These are phyloP conservation scores for Neogale vison DNA, from an alignment of 2,113 vertebrate genomes.

Conservation along the genomic window DNA sequence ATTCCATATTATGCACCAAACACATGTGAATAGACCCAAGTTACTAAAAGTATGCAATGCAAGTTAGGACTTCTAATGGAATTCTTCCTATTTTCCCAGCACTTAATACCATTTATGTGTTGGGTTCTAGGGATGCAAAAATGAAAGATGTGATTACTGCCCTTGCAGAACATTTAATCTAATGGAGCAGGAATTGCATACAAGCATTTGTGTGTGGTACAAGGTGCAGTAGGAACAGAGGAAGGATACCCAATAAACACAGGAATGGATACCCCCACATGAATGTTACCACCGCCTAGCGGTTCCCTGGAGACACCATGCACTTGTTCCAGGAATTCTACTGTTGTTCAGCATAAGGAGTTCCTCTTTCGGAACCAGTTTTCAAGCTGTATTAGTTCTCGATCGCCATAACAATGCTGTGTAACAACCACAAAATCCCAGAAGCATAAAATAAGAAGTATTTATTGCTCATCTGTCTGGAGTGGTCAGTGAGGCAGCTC, in stretches of 20 bases:
- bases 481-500: background rate
- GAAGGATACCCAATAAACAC: background rate
- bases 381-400: background rate
- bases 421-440: constrained; percentile 14
- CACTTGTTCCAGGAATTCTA: background rate
- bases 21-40: background rate
- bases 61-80: background rate
- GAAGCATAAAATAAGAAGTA: background rate
- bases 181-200: background rate
- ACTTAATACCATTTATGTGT: background rate
- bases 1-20: background rate
- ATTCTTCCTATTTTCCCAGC: background rate
- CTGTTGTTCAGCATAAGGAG: background rate
- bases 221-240: background rate
- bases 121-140: background rate
- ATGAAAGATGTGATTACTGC: background rate
- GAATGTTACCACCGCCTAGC: background rate
- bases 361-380: background rate
- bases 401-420: background rate
- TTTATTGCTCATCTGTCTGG: background rate
- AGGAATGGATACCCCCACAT: background rate
- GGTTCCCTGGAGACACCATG: background rate
- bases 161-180: background rate
- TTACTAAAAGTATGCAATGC: constrained; percentile 11
- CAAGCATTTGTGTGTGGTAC: background rate